A percentile compares a stretch with the other conserved stretches of the same genome.
Conservation (phyloP, 2,888 invertebrate species). For the Pachliopta kotzebuea region DNA sequence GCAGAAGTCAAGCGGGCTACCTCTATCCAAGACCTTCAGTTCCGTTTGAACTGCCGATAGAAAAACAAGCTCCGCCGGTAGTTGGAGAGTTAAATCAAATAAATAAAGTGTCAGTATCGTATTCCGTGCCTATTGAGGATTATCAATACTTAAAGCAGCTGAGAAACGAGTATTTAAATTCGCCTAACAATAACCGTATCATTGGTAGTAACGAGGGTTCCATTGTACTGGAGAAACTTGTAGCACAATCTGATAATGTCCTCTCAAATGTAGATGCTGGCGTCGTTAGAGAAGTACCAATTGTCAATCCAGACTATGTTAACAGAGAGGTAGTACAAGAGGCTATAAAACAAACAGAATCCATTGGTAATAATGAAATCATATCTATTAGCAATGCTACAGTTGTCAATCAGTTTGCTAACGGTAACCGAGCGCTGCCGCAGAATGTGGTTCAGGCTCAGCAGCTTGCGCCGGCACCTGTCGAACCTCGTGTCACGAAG, state of each 20-base stretch:
- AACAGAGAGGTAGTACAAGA: not conserved
- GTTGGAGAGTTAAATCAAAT: slow-evolving; percentile 23
- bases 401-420: not conserved
- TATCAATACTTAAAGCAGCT: slow-evolving; percentile 41
- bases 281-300: not conserved
- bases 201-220: not conserved
- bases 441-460: slow-evolving; percentile 4
- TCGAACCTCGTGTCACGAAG: slow-evolving; percentile 79
- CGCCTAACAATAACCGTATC: slow-evolving; percentile 4
- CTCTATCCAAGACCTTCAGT: slow-evolving; percentile 32
- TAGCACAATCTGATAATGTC: slow-evolving; percentile 3
- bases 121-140: slow-evolving; percentile 41
- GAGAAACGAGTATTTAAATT: slow-evolving; percentile 30
- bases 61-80: slow-evolving; percentile 4
- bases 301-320: not conserved
- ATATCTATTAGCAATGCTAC: not conserved
- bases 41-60: slow-evolving; percentile 31
- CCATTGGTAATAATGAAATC: not conserved
- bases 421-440: not conserved
- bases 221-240: not conserved
- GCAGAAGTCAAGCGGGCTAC: slow-evolving; percentile 30
- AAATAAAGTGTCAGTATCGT: slow-evolving; percentile 38
- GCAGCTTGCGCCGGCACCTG: slow-evolving; percentile 1
- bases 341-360: slow-evolving; percentile 3
- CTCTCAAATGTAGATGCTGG: not conserved